Percentiles rank a stretch among this genome's conserved stretches.
phyloP scores from a whole-genome alignment of 2,888 invertebrate genomes.

The Parochlus steinenii region DNA sequence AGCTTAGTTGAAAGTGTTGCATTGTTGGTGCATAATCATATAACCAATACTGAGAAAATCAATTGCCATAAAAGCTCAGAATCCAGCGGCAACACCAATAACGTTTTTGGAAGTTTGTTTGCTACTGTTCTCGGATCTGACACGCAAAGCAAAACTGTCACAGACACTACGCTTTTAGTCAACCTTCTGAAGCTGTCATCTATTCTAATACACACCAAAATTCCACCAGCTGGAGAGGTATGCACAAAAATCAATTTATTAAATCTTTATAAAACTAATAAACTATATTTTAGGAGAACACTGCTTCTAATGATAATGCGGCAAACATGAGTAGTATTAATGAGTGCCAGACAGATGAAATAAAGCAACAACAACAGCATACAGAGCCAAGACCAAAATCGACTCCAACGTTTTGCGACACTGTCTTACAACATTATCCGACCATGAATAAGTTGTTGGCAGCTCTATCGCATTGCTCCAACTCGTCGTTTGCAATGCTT shows the following conservation, averaged over 20 bases:
- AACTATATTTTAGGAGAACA: conserved; percentile 12
- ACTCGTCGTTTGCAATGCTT: conserved; percentile 51
- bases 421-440: conserved; percentile 55
- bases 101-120: conserved; percentile 57
- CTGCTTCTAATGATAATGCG: background rate
- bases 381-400: conserved; percentile 16
- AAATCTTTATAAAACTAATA: conserved; percentile 3
- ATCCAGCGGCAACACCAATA: conserved; percentile 31
- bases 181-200: conserved; percentile 51
- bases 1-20: conserved; percentile 55
- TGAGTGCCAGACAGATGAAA: conserved; percentile 64
- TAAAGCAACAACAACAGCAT: conserved; percentile 47
- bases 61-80: conserved; percentile 38
- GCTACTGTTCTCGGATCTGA: conserved; percentile 53
- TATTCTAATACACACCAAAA: conserved; percentile 43
- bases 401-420: conserved; percentile 16
- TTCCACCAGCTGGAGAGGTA: conserved; percentile 33
- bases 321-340: conserved; percentile 16
- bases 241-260: conserved; percentile 13
- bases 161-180: conserved; percentile 53
- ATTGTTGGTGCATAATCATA: conserved; percentile 35
- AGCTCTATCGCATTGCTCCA: conserved; percentile 59
- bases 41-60: conserved; percentile 36
- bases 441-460: conserved; percentile 73
- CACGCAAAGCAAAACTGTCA: conserved; percentile 45